phyloP scores from a whole-genome alignment of 2,113 vertebrate species.

The Sus scrofa region T2T-Sscrofa CM000827.6:85761001-85761500 shows the following conservation, averaged over 20 bases:
- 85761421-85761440: not conserved
- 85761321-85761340: not conserved
- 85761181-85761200: slow-evolving; percentile 83
- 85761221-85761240: not conserved
- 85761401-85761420: not conserved
- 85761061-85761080: slow-evolving; percentile 70
- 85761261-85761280: slow-evolving; percentile 57
- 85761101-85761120: slow-evolving; percentile 79
- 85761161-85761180: slow-evolving; percentile 75
- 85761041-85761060: slow-evolving; percentile 46
- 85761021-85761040: slow-evolving; percentile 8
- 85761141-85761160: slow-evolving; percentile 83
- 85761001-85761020: not conserved
- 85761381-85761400: not conserved
- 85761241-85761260: not conserved
- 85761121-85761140: slow-evolving; percentile 81
- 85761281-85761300: not conserved
- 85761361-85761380: not conserved
- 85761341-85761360: not conserved
- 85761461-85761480: not conserved
- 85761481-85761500: slow-evolving; percentile 26
- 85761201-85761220: slow-evolving; percentile 67
- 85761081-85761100: slow-evolving; percentile 69
- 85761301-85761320: not conserved
- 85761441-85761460: not conserved